phyloP scores from a whole-genome alignment of 2,888 invertebrate species.

The Laothoe populi region DNA sequence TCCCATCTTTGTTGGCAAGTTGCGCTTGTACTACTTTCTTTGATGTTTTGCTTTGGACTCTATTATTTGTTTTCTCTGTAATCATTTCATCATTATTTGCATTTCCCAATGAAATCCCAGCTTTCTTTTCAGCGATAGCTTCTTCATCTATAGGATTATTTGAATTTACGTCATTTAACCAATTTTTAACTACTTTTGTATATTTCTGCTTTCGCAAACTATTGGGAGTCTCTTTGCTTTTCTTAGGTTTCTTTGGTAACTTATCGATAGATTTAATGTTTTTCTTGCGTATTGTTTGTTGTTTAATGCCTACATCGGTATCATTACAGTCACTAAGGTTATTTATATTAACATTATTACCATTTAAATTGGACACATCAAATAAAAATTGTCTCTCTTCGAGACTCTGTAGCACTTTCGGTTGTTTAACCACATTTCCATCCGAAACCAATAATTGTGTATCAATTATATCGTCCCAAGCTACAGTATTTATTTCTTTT shows the following conservation, averaged over 20 bases:
- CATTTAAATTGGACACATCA: neutral
- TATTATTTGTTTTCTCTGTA: constrained; percentile 19
- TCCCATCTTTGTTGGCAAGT: constrained; percentile 66
- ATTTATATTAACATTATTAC: neutral
- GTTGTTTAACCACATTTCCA: neutral
- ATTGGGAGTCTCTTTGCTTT: constrained; percentile 31
- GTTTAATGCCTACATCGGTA: neutral
- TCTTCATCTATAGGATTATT: constrained; percentile 38
- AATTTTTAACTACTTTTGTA: constrained; percentile 63
- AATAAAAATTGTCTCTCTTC: neutral
- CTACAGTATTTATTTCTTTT: constrained; percentile 5
- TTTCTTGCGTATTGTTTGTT: constrained; percentile 20
- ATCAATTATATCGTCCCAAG: constrained; percentile 69
- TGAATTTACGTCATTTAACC: constrained; percentile 57
- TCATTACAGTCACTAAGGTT: constrained; percentile 22
- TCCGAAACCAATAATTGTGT: constrained; percentile 49
- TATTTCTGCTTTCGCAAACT: constrained; percentile 59
- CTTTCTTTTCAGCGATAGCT: constrained; percentile 26
- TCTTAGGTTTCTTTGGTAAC: constrained; percentile 48
- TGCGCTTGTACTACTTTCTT: constrained; percentile 65
- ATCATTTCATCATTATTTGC: neutral
- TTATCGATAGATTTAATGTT: constrained; percentile 36
- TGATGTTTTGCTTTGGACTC: constrained; percentile 34
- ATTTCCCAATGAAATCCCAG: neutral
- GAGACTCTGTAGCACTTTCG: neutral